Conservation (phyloP, 2,113 vertebrate genomes). For the Oryzias melastigma region DNA sequence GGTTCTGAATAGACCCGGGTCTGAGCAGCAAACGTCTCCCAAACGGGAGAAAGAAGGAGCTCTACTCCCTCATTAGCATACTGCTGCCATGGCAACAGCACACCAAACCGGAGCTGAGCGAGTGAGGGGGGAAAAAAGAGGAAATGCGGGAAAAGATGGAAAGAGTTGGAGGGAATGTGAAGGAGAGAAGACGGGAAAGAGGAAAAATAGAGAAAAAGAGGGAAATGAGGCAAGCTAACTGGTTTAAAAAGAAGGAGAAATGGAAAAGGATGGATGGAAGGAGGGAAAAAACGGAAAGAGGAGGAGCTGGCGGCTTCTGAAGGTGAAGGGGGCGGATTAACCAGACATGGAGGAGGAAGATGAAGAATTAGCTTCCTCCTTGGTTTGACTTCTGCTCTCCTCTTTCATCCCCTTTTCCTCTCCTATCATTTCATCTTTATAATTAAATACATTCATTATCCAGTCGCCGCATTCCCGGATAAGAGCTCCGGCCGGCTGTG, state of each 20-base stretch:
- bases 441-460: slow-evolving; percentile 25
- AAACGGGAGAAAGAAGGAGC: slow-evolving; percentile 5
- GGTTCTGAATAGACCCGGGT: not conserved
- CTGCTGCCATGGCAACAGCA: slow-evolving; percentile 74
- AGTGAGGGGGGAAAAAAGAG: not conserved
- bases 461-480: slow-evolving; percentile 8
- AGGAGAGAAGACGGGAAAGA: not conserved
- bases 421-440: slow-evolving; percentile 16
- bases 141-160: not conserved
- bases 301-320: not conserved
- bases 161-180: not conserved
- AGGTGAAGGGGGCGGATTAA: not conserved
- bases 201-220: not conserved
- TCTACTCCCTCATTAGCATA: slow-evolving; percentile 69
- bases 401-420: not conserved
- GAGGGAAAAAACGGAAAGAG: not conserved
- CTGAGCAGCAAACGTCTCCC: not conserved
- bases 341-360: not conserved
- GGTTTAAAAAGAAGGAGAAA: not conserved
- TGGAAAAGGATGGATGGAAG: not conserved
- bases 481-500: not conserved
- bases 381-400: slow-evolving; percentile 14
- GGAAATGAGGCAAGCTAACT: not conserved
- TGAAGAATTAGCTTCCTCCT: slow-evolving; percentile 2
- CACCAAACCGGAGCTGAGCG: slow-evolving; percentile 36